Evolutionary conservation across 2,888 invertebrate genomes (phyloP).

Genomic region (Nomada goodeniana): DNA sequence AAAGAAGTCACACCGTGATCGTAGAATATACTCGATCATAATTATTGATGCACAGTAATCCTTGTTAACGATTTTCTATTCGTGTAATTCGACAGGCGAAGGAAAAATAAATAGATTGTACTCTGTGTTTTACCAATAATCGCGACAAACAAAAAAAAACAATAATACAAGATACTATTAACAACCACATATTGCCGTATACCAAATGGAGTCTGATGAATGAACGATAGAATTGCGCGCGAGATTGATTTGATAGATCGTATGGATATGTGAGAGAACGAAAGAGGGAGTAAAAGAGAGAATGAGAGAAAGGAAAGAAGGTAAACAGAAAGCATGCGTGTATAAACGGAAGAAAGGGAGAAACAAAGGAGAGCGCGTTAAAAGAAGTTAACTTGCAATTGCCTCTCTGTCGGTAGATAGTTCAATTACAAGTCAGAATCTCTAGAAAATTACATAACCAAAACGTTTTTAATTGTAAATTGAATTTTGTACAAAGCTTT

Average conservation of each 20-base stretch:
- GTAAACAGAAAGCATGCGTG: slow-evolving; percentile 22
- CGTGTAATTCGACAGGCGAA: slow-evolving; percentile 53
- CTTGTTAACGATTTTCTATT: slow-evolving; percentile 76
- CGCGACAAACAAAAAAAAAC: slow-evolving; percentile 35
- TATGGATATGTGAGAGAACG: slow-evolving; percentile 35
- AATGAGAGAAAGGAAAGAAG: slow-evolving; percentile 17
- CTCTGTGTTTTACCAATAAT: slow-evolving; percentile 64
- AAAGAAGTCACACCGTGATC: slow-evolving; percentile 4
- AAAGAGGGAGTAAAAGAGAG: slow-evolving; percentile 27
- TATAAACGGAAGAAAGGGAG: slow-evolving; percentile 28
- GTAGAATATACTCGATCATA: slow-evolving; percentile 43
- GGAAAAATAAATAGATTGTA: slow-evolving; percentile 55
- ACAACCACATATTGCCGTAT: slow-evolving; percentile 51
- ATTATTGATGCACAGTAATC: slow-evolving; percentile 70
- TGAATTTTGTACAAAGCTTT: slow-evolving; percentile 84
- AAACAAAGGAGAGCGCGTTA: slow-evolving; percentile 61
- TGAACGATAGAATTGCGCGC: slow-evolving; percentile 45
- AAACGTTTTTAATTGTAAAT: slow-evolving; percentile 83
- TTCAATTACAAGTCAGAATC: slow-evolving; percentile 78
- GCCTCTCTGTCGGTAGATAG: slow-evolving; percentile 76
- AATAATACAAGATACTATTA: slow-evolving; percentile 62
- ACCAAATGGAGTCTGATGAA: slow-evolving; percentile 53
- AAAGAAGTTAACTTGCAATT: slow-evolving; percentile 68
- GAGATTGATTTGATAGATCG: slow-evolving; percentile 15
- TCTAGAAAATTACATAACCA: slow-evolving; percentile 81